Base-by-base conservation (phyloP, 1,140 invertebrate species). In the Philopotamus ludificatus region DNA sequence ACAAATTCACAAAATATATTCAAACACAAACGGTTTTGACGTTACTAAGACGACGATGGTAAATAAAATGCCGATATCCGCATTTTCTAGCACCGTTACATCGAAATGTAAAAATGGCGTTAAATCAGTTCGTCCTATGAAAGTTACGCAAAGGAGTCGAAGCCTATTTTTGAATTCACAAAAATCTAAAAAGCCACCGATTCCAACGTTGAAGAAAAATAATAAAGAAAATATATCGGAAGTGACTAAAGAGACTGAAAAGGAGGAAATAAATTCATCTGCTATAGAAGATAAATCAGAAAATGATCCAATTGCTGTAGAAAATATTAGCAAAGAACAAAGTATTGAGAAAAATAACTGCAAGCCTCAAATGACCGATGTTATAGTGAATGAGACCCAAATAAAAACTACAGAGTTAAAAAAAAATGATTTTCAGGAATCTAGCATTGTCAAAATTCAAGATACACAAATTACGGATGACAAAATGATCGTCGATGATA, bases 1-100 rank as follows among this genome's bases (percentile, higher is more conserved):
- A 45, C 57, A 54, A 49, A 66, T 49, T 45, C 42, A 66, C 28
- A 65, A 58, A 44, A 51, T 74, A 16, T 72, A 65, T 64, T 71
- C 72, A 63, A 76, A 72, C 44, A 28, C 63, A 58, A 63, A 62
- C 22, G 68, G 64, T 10, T 39, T 66, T 9, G 68, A 60, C 12
- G 49, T 78, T 12, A 84, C 83, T 0, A 79, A 79, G 74, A 88
- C 87, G 1, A 87, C 86, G 18, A 87, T 86, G 81, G 80, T 85
- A 1, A 89, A 88, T 74, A 88, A 88, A 77, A 81, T 88, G 70
- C 87, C 87, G 22, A 89, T 89, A 74, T 84, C 87, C 18, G 86
- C 86, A 16, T 82, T 87, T 66, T 80, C 80, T 9, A 75, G 70
- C 51, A 77, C 81, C 55, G 65, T 80, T 71, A 78, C 79, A 61